These are phyloP conservation scores for human DNA, from an alignment of 2,113 vertebrate species.

Conservation along the genomic window DNA sequence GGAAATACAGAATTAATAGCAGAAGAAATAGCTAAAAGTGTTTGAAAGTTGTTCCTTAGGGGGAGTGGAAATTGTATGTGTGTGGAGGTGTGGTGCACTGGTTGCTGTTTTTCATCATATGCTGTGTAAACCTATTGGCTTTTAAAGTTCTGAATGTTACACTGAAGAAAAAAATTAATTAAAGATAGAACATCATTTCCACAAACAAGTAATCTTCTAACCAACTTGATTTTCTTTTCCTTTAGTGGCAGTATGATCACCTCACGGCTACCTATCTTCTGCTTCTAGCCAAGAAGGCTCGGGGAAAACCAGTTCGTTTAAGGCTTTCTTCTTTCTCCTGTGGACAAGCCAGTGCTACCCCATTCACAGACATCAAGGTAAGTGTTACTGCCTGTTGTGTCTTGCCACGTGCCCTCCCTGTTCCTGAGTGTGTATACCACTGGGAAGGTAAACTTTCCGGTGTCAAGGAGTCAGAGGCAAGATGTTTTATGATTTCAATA, in stretches of 20 bases:
- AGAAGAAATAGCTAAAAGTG: neutral
- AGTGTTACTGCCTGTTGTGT: neutral
- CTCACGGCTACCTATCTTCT: slow-evolving; percentile 93
- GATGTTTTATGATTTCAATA: neutral
- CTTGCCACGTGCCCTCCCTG: neutral
- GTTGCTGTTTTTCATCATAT: neutral
- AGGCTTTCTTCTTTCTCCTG: slow-evolving; percentile 46
- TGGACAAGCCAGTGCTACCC: slow-evolving; percentile 62
- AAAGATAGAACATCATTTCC: slow-evolving; percentile 28
- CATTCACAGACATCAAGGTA: slow-evolving; percentile 82
- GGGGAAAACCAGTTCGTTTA: slow-evolving; percentile 89
- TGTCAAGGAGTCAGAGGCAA: neutral
- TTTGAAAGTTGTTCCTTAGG: slow-evolving; percentile 17
- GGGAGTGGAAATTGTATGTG: neutral
- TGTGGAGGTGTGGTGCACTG: neutral
- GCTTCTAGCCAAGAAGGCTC: slow-evolving; percentile 92
- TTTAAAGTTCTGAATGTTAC: neutral
- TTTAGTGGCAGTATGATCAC: slow-evolving; percentile 94
- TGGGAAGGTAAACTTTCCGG: neutral
- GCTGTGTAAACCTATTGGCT: neutral
- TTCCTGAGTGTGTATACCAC: neutral
- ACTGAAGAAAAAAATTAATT: neutral
- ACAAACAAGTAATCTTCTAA: slow-evolving; percentile 3
- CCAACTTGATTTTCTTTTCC: slow-evolving; percentile 32
- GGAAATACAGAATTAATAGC: neutral